phyloP scores from a whole-genome alignment of 2,797 vertebrate species.

The Paguma larvata region DNA sequence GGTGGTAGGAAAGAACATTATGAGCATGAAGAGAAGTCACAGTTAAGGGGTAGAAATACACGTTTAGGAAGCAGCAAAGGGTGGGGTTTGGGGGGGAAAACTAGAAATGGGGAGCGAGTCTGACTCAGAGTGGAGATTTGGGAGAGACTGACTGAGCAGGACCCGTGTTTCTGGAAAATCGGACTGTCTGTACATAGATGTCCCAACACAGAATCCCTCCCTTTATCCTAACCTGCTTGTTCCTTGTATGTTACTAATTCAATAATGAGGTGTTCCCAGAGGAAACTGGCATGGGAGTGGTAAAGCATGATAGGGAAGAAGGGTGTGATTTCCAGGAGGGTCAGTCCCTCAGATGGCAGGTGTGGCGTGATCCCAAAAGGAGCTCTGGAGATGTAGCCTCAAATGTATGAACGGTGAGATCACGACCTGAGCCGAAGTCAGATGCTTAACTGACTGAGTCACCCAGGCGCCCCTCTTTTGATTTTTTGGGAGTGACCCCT shows the following conservation, averaged over 20 bases:
- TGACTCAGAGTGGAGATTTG: background rate
- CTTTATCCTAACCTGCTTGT: background rate
- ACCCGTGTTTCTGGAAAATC: background rate
- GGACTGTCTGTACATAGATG: rapidly evolving
- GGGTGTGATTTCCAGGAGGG: background rate
- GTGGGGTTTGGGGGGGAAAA: background rate
- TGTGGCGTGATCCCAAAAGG: background rate
- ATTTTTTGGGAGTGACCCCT: background rate
- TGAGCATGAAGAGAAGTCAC: background rate
- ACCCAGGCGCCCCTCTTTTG: too few species aligned
- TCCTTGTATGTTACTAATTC: background rate
- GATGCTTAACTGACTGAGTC: too few species aligned
- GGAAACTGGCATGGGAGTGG: background rate
- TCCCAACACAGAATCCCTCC: background rate
- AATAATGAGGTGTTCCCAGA: background rate
- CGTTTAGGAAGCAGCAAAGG: background rate
- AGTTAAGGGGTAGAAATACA: background rate
- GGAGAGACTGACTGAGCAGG: background rate
- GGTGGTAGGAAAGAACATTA: background rate
- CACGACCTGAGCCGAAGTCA: too few species aligned
- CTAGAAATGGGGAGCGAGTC: background rate
- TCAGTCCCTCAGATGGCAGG: background rate
- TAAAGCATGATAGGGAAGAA: background rate
- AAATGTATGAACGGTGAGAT: too few species aligned
- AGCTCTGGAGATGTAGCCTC: background rate